Evolutionary conservation across 2,113 vertebrate genomes (phyloP), one percentile per base, ranked within the genome.

Genomic region (Arothron firmamentum): DNA sequence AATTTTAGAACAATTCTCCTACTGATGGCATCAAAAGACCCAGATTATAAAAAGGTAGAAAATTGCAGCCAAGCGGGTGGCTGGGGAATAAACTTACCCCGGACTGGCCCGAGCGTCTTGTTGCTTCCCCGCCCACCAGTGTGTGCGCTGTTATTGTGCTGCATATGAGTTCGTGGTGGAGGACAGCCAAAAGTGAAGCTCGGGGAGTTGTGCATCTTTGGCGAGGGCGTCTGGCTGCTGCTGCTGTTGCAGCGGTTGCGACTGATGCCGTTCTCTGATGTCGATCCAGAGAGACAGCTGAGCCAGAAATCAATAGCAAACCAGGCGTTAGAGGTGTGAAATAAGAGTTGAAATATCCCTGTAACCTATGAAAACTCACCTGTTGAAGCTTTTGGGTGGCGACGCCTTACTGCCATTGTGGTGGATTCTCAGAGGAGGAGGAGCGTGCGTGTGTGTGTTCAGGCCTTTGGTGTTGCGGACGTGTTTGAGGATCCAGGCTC

Each of bases 401-500:
- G 86, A 87, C 0, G 65, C 80, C 62, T 79, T 88, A 66, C 67
- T 85, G 59, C 79, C 78, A 1, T 52, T 73, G 48, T 67, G 77
- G 56, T 84, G 74, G 2, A 42, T 43, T 56, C 70, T 81, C 0
- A 58, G 0, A 8, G 69, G 43, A 8, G 69, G 43, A 15, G 77
- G 68, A 52, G 71, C 10, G 72, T 90, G 51, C 82, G 15, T 52
- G 77, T 75, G 66, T 1, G 79, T 41, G 25, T 60, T 87, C 19
- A 81, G 17, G 4, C 91, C 88, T 60, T 92, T 93, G 81, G 85
- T 93, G 88, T 92, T 93, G 18, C 96, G 93, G 56, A 99, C 93
- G 0, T 96, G 92, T 64, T 91, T 95, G 56, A 98, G 92, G 90
- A 97, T 92, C 91, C 93, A 96, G 48, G 96, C 95, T 0, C 94